These are phyloP conservation scores for Rhinopithecus roxellana DNA, from an alignment of 2,113 vertebrate genomes.

Conservation along the genomic window DNA sequence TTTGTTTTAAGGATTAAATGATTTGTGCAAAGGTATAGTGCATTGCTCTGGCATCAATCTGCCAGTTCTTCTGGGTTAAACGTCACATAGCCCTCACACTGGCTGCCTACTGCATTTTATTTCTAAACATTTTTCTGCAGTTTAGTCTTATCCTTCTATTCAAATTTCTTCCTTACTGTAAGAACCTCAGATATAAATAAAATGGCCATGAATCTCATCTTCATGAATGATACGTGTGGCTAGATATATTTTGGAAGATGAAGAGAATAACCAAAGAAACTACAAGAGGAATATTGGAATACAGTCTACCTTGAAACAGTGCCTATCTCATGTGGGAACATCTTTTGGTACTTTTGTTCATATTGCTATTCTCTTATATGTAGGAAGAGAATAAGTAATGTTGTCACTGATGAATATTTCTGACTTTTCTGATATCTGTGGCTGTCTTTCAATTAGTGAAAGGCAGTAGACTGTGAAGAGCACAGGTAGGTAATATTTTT, in stretches of 20 bases:
- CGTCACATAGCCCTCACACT: not conserved
- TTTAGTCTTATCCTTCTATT: not conserved
- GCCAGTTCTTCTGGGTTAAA: not conserved
- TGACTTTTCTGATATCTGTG: not conserved
- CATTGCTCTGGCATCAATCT: not conserved
- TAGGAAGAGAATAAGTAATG: not conserved
- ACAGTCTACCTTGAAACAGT: not conserved
- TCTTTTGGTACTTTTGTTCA: not conserved
- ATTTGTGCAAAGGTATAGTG: not conserved
- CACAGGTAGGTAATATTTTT: not conserved
- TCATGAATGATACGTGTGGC: not conserved
- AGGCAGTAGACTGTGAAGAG: not conserved
- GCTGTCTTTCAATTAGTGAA: not conserved
- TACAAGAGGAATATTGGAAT: not conserved
- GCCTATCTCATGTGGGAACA: too few relatives aligned
- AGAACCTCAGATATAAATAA: not conserved
- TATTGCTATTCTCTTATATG: not conserved
- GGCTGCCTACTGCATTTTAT: not conserved
- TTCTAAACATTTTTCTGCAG: not conserved
- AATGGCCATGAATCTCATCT: not conserved
- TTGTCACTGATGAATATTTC: not conserved
- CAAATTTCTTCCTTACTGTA: not conserved
- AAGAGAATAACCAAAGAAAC: not conserved
- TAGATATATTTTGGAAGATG: not conserved
- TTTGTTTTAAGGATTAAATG: not conserved